phyloP scores from a whole-genome alignment of 2,113 vertebrate genomes.

The Oxygymnocypris stewartii region DNA sequence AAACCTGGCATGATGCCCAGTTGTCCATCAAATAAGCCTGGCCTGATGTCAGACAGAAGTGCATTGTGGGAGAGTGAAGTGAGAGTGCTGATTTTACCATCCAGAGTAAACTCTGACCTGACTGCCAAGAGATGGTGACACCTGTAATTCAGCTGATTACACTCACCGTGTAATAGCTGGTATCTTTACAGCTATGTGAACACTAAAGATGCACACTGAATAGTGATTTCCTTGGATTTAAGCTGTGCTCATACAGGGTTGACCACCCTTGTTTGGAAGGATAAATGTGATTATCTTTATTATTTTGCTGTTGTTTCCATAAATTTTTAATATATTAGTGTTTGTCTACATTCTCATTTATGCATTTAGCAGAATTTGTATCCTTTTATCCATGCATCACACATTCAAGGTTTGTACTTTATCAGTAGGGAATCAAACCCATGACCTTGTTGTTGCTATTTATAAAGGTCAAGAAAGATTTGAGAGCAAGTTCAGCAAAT shows the following conservation, averaged over 20 bases:
- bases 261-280: neutral
- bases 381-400: too few relatives aligned
- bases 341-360: neutral
- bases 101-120: neutral
- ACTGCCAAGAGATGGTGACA: neutral
- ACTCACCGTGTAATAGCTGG: neutral
- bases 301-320: neutral
- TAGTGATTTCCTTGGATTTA: neutral
- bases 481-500: neutral
- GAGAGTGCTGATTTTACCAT: neutral
- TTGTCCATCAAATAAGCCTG: slow-evolving; percentile 41
- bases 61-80: slow-evolving; percentile 12
- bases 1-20: slow-evolving; percentile 16
- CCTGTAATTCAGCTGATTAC: neutral
- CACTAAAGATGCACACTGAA: neutral
- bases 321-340: neutral
- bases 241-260: neutral
- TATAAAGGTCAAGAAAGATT: neutral
- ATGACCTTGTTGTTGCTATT: neutral
- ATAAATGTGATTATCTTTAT: neutral
- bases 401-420: neutral
- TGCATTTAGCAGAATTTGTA: neutral
- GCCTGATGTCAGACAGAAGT: slow-evolving; percentile 9
- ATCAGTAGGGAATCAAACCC: neutral
- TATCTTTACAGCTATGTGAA: neutral